Base-by-base conservation (phyloP, 1,140 invertebrate genomes). In the Drosophila hydei region DNA sequence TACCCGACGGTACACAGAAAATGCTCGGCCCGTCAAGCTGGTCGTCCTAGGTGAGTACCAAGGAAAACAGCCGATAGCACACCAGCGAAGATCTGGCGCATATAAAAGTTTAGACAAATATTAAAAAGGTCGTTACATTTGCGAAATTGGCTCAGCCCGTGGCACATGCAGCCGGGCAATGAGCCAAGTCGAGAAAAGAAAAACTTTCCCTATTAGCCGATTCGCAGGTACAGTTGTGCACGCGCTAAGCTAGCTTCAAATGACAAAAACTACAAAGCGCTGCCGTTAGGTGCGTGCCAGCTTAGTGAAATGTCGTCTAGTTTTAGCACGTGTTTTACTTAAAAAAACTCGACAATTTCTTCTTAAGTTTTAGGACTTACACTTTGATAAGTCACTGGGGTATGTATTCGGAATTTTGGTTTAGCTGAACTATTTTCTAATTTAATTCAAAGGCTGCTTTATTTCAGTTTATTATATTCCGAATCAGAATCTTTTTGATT, bases 1-100 rank as follows among this genome's bases (percentile, higher is more conserved):
- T 83, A 93, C 93, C 23, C 92, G 92, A 30, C 93, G 93, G 21
- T 93, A 94, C 52, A 92, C 94, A 6, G 92, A 94, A 48, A 92
- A 92, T 38, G 94, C 94, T 27, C 93, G 93, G 79, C 94, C 94
- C 6, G 93, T 95, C 40, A 94, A 94, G 75, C 92, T 95, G 61
- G 93, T 95, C 36, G 94, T 95, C 58, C 92, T 95, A 61, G 94
- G 94, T 95, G 89, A 94, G 94, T 93, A 75, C 54, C 19, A 58
- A 58, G 27, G 21, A 21, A 45, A 36, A 43, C 42, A 19, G 42
- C 18, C n/a, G 30, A 27, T 27, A 27, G 6, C 45, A 21, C 6
- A 19, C 12, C 18, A 19, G 14, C 25, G 60, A 59, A 51, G 45
- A 43, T 40, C 21, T 47, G 38, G 48, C 55, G 21, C 25, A 42